Evolutionary conservation across 2,797 vertebrate species (phyloP).

Genomic region (Halcyon smyrnensis): DNA sequence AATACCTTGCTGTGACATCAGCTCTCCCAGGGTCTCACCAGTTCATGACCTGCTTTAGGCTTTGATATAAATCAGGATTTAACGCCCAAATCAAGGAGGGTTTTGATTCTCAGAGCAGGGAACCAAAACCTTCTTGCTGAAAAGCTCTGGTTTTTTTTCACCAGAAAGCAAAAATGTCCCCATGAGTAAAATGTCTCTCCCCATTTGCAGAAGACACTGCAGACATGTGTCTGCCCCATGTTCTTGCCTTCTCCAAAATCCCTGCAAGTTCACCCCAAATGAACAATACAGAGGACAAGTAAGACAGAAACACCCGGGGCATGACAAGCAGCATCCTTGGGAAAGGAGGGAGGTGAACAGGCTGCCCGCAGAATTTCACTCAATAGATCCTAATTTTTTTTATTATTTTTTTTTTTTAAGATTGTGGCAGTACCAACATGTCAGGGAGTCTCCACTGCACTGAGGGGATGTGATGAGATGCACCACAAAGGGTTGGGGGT

Average conservation of each 20-base stretch:
- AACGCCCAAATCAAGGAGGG: neutral
- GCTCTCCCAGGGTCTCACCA: neutral
- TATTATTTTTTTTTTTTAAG: neutral
- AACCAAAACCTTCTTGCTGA: neutral
- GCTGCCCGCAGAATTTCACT: neutral
- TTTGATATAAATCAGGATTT: neutral
- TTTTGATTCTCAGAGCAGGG: neutral
- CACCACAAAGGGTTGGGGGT: accelerated
- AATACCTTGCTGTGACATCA: neutral
- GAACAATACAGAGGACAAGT: neutral
- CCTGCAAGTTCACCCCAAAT: neutral
- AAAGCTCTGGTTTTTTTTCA: neutral
- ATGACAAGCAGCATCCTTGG: neutral
- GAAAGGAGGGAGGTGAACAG: neutral
- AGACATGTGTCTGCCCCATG: neutral
- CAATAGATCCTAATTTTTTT: neutral
- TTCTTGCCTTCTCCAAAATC: neutral
- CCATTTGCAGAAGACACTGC: neutral
- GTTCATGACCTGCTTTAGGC: neutral
- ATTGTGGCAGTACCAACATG: neutral
- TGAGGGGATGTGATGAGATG: neutral
- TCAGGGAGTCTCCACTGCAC: neutral
- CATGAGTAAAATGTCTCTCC: neutral
- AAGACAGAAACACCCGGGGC: neutral
- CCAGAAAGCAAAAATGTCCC: neutral